Base-by-base conservation (phyloP, 35 echinoderm and acorn worm species). In the Lytechinus pictus region DNA sequence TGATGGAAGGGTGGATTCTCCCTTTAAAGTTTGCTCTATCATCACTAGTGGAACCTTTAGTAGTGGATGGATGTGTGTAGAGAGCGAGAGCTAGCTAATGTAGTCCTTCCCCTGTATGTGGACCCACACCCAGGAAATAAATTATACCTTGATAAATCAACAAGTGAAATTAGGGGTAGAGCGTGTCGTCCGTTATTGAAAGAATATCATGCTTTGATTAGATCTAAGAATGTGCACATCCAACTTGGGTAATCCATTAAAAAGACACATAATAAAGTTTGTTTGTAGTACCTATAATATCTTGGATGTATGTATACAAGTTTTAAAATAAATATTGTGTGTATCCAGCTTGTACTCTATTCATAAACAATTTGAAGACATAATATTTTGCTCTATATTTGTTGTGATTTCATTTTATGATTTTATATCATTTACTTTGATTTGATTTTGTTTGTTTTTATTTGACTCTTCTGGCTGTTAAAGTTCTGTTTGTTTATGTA, bases 81-180 rank as follows among this genome's bases (percentile, higher is more conserved):
- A 44, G 33, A 44, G 33, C 24, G 66, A 79, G 66, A 79, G 66
- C 66, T 24, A 79, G 66, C 66, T 79, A 79, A 79, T 79, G 66
- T 79, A 79, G 66, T 79, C 66, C 66, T 79, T 79, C 66, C 66
- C 66, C 66, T 79, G 4, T 24, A 79, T 24, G 7, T 8, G 66
- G 19, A 79, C 66, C 66, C 66, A 79, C 66, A 79, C 66, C 66
- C 66, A 79, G 66, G 66, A 79, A 79, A 79, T 79, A 79, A 58
- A 79, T 79, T 79, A 79, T 79, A 79, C 66, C 66, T 79, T 79
- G 66, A 79, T 79, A 79, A 79, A 79, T 79, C 66, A 79, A 79
- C 66, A 79, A 79, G 66, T 79, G 19, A 4, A 72, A 72, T 72
- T 79, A 79, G 0, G 66, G 66, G 66, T n/a, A 79, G 66, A 79